Evolutionary conservation across 1,140 invertebrate species (phyloP).

Genomic region (Bilobella aurantiaca): DNA sequence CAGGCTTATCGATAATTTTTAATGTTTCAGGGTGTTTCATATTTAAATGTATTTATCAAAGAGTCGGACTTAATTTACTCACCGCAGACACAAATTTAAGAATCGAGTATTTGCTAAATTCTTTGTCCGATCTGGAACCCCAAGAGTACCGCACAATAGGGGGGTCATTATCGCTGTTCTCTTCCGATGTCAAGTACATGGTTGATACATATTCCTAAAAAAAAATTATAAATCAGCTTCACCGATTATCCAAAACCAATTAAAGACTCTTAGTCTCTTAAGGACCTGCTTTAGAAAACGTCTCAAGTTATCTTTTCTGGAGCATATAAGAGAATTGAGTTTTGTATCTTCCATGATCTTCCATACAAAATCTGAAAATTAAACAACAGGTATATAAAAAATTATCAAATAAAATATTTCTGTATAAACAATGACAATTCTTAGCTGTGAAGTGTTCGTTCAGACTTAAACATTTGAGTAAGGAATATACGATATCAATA

Average conservation of each 20-base stretch:
- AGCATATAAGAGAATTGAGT: constrained; percentile 9
- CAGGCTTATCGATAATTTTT: no score
- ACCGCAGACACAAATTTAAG: constrained; percentile 27
- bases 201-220: constrained; percentile 25
- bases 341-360: constrained; percentile 11
- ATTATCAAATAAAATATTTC: not conserved
- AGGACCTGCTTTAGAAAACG: constrained; percentile 27
- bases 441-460: not conserved
- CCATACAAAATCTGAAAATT: constrained; percentile 14
- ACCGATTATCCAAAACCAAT: not conserved
- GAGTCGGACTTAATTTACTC: constrained; percentile 3
- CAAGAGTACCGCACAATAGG: constrained; percentile 18
- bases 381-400: not conserved
- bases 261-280: not conserved
- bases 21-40: no score
- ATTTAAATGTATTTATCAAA: no score
- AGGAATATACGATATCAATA: constrained; percentile 1
- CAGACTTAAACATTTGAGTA: constrained; percentile 23
- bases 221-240: not conserved
- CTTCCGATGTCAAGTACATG: constrained; percentile 18
- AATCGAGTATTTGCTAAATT: constrained; percentile 25
- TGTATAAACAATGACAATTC: no score
- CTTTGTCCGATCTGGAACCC: constrained; percentile 26
- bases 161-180: constrained; percentile 13
- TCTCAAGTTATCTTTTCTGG: constrained; percentile 12